A percentile compares a stretch with the other conserved stretches of the same genome.
Conservation (phyloP, 2,888 invertebrate genomes). For the Lasioglossum lativentre region DNA sequence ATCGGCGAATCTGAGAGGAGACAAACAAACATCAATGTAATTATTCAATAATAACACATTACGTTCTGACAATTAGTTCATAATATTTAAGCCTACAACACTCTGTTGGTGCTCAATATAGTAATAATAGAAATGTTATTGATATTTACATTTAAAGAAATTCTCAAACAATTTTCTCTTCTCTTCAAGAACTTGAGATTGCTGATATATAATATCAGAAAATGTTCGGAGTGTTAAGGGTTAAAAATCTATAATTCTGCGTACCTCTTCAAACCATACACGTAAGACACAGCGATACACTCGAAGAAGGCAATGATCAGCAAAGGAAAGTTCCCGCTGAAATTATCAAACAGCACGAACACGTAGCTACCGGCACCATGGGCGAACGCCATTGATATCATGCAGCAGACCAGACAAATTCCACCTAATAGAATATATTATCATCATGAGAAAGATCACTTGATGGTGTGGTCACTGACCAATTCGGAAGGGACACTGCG, state of each 20-base stretch:
- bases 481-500: not conserved
- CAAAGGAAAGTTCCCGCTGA: slow-evolving; percentile 96
- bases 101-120: too few relatives aligned
- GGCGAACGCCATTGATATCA: slow-evolving; percentile 95
- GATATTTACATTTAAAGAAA: too few relatives aligned
- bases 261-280: slow-evolving; percentile 96
- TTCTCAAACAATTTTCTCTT: not conserved
- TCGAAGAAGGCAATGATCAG: slow-evolving; percentile 97
- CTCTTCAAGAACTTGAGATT: too few relatives aligned
- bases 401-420: slow-evolving; percentile 92
- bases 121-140: too few relatives aligned
- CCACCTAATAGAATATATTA: slow-evolving; percentile 82
- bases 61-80: not conserved
- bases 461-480: not conserved
- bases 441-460: not conserved
- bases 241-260: slow-evolving; percentile 49
- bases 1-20: slow-evolving; percentile 91
- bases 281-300: slow-evolving; percentile 96
- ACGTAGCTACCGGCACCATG: slow-evolving; percentile 97
- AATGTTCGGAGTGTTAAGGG: not conserved
- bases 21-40: not conserved
- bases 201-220: too few relatives aligned
- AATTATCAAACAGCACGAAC: slow-evolving; percentile 96
- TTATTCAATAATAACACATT: not conserved
- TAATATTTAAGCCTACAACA: too few relatives aligned